phyloP scores from a whole-genome alignment of 2,113 vertebrate genomes.

The Siniperca chuatsi region DNA sequence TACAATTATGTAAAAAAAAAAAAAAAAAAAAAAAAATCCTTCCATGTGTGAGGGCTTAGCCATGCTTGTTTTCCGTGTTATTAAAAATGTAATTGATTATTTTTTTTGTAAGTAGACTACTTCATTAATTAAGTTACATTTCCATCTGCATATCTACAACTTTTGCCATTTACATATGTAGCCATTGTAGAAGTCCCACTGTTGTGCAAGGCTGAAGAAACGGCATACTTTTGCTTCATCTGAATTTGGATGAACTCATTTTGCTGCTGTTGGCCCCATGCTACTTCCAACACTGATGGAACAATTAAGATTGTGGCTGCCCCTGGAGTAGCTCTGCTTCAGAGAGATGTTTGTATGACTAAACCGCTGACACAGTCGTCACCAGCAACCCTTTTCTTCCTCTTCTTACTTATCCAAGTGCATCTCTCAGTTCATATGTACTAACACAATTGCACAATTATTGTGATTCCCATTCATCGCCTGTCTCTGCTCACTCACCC shows the following conservation, averaged over 20 bases:
- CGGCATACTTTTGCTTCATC: background rate
- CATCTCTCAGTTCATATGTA: constrained; percentile 42
- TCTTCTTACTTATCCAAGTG: constrained; percentile 38
- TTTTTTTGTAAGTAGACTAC: background rate
- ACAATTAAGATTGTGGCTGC: constrained; percentile 1
- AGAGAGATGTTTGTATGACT: constrained; percentile 19
- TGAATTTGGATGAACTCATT: background rate
- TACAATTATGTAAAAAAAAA: background rate
- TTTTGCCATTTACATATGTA: background rate
- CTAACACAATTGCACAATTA: constrained; percentile 71
- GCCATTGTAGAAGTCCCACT: background rate
- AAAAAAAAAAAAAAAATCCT: background rate
- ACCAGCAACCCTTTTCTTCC: background rate
- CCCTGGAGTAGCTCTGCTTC: constrained; percentile 10
- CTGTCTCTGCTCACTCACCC: constrained; percentile 51
- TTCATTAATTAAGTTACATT: background rate
- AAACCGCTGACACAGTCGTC: constrained; percentile 24
- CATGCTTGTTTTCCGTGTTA: too few species aligned
- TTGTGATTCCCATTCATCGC: constrained; percentile 37
- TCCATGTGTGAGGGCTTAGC: too few species aligned
- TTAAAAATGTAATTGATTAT: background rate
- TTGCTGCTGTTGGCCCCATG: background rate
- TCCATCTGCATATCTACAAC: background rate
- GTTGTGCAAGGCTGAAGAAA: background rate
- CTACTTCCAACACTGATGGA: background rate